Base-by-base conservation (phyloP, 2,113 vertebrate genomes). In the Salvelinus fontinalis region DNA sequence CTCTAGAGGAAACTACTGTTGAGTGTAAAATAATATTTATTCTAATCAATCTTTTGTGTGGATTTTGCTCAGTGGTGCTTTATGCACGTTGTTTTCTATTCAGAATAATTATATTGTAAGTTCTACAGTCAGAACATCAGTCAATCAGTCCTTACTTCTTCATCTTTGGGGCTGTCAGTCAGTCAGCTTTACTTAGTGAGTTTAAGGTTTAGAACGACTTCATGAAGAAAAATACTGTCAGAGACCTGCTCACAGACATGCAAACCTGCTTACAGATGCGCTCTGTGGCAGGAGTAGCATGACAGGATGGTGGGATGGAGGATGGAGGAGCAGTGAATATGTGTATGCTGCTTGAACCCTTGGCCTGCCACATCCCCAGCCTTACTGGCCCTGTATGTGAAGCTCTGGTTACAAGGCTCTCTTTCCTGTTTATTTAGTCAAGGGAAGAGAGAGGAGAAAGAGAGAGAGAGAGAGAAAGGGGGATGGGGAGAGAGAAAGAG, bases 351-450 rank as follows among this genome's bases (percentile, higher is more conserved):
- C 65, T 29, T 67, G 27, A 67, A 31, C 65, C 13, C 5, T 18
- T 67, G 13, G 65, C 13, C 51, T 24, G 57, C 59, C 31, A 44
- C 62, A 65, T 39, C 49, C 16, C 68, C 20, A 68, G 20, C n/a
- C 76, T 64, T 59, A 34, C 71, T 75, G 79, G 74, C 72, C 76
- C 16, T 54, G 51, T 54, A 1, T 67, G 82, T 68, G 39, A 71
- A 83, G 71, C 74, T 73, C 81, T 88, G 79, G 81, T 88, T 86
- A 85, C 79, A 80, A 67, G 70, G 74, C 71, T 84, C 64, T 77
- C 75, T 83, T 86, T 86, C 83, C 81, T 88, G 83, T 86, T 88
- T 88, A 79, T 82, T 85, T 85, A 81, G 75, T 82, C 65, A 71
- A 73, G 51, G n/a, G n/a, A 5, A 75, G 54, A 81, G 73, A 20